Evolutionary conservation across 1,140 invertebrate species (phyloP).

Genomic region (Diorhabda carinulata): DNA sequence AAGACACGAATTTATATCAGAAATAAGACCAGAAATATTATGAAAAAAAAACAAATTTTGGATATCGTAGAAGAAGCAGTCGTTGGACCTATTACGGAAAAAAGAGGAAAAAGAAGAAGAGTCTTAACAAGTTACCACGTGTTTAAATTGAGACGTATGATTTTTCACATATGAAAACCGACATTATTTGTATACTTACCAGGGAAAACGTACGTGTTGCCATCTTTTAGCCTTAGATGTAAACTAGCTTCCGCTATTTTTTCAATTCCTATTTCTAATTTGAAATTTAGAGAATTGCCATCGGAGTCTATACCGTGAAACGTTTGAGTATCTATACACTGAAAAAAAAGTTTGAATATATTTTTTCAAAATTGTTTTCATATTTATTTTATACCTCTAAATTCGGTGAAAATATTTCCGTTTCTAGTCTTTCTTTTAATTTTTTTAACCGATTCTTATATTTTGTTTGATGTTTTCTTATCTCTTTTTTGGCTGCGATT

Average conservation of each 20-base stretch:
- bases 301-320: slow-evolving; percentile 33
- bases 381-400: slow-evolving; percentile 9
- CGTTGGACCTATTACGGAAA: too few relatives aligned
- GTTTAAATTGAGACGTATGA: too few relatives aligned
- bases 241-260: slow-evolving; percentile 31
- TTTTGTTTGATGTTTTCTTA: slow-evolving; percentile 20
- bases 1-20: too few relatives aligned
- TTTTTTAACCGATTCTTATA: slow-evolving; percentile 12
- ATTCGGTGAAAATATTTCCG: slow-evolving; percentile 19
- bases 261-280: slow-evolving; percentile 24
- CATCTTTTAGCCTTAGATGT: slow-evolving; percentile 27
- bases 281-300: slow-evolving; percentile 30
- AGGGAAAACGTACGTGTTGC: slow-evolving; percentile 31
- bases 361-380: slow-evolving; percentile 3
- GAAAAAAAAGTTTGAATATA: slow-evolving; percentile 14
- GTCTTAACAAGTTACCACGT: too few relatives aligned
- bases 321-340: slow-evolving; percentile 23
- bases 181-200: slow-evolving; percentile 19
- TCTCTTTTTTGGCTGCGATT: slow-evolving; percentile 24
- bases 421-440: slow-evolving; percentile 10
- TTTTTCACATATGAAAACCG: too few relatives aligned
- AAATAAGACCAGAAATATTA: too few relatives aligned
- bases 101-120: too few relatives aligned
- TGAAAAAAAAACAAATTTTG: too few relatives aligned
- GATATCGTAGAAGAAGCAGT: too few relatives aligned